phyloP scores from a whole-genome alignment of 1,140 invertebrate species.

The Drosophila equinoxialis region DNA sequence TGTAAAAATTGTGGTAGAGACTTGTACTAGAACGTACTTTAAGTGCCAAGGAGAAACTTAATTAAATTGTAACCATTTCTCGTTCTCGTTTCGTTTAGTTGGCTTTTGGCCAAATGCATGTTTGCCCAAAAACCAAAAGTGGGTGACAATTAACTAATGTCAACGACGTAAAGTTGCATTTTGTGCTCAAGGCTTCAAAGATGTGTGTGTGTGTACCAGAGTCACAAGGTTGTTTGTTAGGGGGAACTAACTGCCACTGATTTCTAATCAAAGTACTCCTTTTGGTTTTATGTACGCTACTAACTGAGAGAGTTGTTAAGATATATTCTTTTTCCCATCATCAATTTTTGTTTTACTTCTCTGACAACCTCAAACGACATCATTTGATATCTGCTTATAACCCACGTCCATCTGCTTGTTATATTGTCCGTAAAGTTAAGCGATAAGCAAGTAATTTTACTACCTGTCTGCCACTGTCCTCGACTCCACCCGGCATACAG shows the following conservation, averaged over 20 bases:
- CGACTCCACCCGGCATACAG: not conserved
- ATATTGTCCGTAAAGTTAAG: constrained; percentile 67
- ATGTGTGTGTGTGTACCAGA: constrained; percentile 28
- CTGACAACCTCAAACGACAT: constrained; percentile 31
- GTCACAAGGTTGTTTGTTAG: too few relatives aligned
- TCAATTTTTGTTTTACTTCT: constrained; percentile 5
- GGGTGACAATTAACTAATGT: constrained; percentile 77
- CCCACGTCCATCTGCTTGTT: constrained; percentile 53
- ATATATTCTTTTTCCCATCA: too few relatives aligned
- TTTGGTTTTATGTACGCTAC: too few relatives aligned
- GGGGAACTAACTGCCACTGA: too few relatives aligned
- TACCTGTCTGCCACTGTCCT: constrained; percentile 10
- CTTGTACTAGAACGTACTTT: constrained; percentile 34
- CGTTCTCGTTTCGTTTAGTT: constrained; percentile 47
- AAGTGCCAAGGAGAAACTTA: constrained; percentile 65
- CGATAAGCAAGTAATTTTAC: constrained; percentile 62
- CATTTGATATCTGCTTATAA: constrained; percentile 36
- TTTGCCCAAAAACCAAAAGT: constrained; percentile 49
- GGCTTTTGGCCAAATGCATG: constrained; percentile 75
- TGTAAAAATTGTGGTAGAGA: not conserved
- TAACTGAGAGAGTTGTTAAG: too few relatives aligned
- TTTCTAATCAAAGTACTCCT: too few relatives aligned
- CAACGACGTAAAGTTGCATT: constrained; percentile 49
- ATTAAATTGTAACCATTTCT: constrained; percentile 71
- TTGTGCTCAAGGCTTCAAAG: constrained; percentile 16